Base-by-base conservation (phyloP, 2,888 invertebrate species). In the Tineola bisselliella region DNA sequence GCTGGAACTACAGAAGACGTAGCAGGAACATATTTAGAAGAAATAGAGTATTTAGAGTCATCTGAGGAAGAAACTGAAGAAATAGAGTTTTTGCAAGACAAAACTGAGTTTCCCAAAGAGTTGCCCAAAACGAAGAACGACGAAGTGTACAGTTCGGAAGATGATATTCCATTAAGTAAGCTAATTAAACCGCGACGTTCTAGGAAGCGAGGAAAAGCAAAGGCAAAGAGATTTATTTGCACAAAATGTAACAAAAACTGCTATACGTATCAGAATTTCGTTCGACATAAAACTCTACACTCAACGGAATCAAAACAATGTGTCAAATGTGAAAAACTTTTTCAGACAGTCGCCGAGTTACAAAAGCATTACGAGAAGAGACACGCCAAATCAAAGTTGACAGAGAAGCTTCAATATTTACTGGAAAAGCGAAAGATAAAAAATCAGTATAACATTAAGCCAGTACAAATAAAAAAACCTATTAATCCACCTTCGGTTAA, bases 211-310 rank as follows among this genome's bases (percentile, higher is more conserved):
- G 25, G 4, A 6, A 43, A 43, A 43, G 8, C 43, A 43, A 25
- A 13, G 4, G 43, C 3, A 8, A 43, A 43, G 13, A 10, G n/a
- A 38, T 38, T 38, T 1, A 74, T 75, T 0, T 86, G 86, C 13
- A 66, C 68, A 0, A 63, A 73, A 12, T 87, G 86, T 62, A 70
- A 77, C 0, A 77, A 77, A 64, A 76, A 81, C 52, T 86, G 86
- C 52, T 83, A 81, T 17, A 86, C 86, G 0, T 77, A 66, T 19
- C 81, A 84, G 62, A 83, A 84, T 60, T 83, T 74, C 30, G 71
- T 81, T n/a, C 76, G 81, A 11, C 86, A 87, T 44, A 66, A 77
- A 58, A 74, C 69, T n/a, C 64, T 75, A 8, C 84, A 84, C 60
- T 71, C 69, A 44, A 69, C 70, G 12, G 70, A 72, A 4, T 61